Evolutionary conservation across 2,113 vertebrate genomes (phyloP), one percentile per base, ranked within the genome.

Genomic region (Sorex fumeus): DNA sequence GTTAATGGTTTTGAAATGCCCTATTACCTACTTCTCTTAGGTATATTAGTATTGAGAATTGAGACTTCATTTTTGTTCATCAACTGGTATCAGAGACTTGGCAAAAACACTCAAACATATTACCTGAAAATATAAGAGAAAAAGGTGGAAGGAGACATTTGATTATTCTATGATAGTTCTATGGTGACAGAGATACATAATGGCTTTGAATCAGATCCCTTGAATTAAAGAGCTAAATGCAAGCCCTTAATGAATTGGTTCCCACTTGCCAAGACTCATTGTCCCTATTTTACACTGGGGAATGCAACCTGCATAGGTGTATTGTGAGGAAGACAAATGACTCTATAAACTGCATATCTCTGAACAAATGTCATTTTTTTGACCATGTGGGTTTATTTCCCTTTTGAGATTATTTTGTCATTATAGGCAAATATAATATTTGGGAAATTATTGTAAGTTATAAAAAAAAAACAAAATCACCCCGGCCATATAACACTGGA

Each of bases 381-480:
- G 34, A 34, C 47, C 21, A 62, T 71, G 25, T 43, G 32, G 5
- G 76, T 18, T 72, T n/a, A 34, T 15, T 70, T 77, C 8, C 40
- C 36, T 81, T 36, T 34, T 86, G 47, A 30, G 67, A 18, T 47
- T 30, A 60, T 60, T 21, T 81, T 45, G 66, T 86, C 60, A 66
- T 83, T 30, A 57, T 27, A 91, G 74, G 34, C 23, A 86, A 70
- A 85, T 75, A 28, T n/a, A 66, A 72, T 69, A 91, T 53, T 71
- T 25, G 36, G 57, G 79, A 80, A 6, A 64, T 8, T 30, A 8
- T 11, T 43, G 21, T 47, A 83, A 50, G 13, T 75, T 74, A 82
- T 85, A 69, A 91, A 81, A 77, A 87, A 74, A 36, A 77, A 88
- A 62, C 25, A 71, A 88, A 92, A 91, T 92, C 69, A 94, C 50